Evolutionary conservation across 2,113 vertebrate genomes (phyloP), one percentile per base, ranked within the genome.

Genomic region (Atlantisia rogersi): DNA sequence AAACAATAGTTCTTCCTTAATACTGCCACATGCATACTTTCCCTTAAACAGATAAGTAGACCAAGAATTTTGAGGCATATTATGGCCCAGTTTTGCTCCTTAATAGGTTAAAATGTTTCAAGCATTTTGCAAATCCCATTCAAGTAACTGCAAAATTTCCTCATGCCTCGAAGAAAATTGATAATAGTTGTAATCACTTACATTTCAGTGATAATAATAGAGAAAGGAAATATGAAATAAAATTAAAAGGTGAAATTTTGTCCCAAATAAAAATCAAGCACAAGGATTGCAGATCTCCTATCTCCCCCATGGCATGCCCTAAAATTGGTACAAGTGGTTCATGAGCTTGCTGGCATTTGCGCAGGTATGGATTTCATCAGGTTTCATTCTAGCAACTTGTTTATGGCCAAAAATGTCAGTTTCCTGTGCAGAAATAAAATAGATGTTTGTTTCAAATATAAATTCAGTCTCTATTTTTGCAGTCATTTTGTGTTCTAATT

Each of bases 401-500:
- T 82, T 93, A 78, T 53, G 39, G 42, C 42, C 50, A 94, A 79
- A 82, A 82, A 86, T 86, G 44, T 76, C 73, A 44, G 28, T 75
- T 94, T 83, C 94, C 92, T 62, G 32, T 92, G 75, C 76, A 92
- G 71, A 96, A 90, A 65, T 82, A 87, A 96, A 97, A 86, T 91
- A 93, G 71, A 74, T 65, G 46, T 82, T 93, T 91, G 25, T 77
- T 93, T 97, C 91, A 73, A 86, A 96, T 94, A 92, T 97, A 96
- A 94, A 96, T 89, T 65, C 35, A 76, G 31, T 74, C 86, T 84
- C 93, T 92, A 82, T 96, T 97, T 96, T 95, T 96, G 63, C 94
- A 95, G 64, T 96, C 58, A 82, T 92, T 95, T 64, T 84, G 9
- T 91, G 69, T 96, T 97, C 95, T 98, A 98, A 98, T 97, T 97